phyloP scores from a whole-genome alignment of 2,797 vertebrate genomes.

The Tenualosa ilisha region DNA sequence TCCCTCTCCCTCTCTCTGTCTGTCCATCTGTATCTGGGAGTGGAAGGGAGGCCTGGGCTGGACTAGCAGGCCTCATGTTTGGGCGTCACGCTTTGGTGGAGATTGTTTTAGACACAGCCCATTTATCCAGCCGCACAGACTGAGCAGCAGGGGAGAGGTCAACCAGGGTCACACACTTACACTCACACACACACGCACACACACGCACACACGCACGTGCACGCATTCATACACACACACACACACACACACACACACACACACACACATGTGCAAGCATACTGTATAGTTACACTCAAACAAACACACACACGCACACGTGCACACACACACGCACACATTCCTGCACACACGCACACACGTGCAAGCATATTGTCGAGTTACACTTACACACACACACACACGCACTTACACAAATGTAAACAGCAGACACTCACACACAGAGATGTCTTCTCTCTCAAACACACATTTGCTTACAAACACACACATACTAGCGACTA shows the following conservation, averaged over 20 bases:
- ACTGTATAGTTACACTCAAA: not conserved
- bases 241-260: not conserved
- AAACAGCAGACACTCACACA: not conserved
- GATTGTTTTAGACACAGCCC: conserved; percentile 61
- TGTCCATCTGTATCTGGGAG: not conserved
- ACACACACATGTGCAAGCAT: not conserved
- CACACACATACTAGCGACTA: not conserved
- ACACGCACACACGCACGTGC: not conserved
- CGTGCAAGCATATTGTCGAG: not conserved
- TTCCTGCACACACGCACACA: not conserved
- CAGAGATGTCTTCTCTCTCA: too few species aligned
- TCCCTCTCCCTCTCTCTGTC: not conserved
- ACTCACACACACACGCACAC: conserved; percentile 11
- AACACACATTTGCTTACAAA: too few species aligned
- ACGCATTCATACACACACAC: not conserved
- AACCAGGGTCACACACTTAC: conserved; percentile 45
- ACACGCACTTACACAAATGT: not conserved
- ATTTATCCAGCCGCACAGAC: conserved; percentile 62
- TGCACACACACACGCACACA: not conserved
- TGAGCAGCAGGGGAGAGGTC: conserved; percentile 63
- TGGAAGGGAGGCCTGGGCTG: conserved; percentile 44
- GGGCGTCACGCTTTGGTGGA: conserved; percentile 58
- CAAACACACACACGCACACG: conserved; percentile 20
- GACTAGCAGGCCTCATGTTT: conserved; percentile 58
- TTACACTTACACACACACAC: not conserved